Base-by-base conservation (phyloP, 2,113 vertebrate genomes). In the Anthoscopus minutus region DNA sequence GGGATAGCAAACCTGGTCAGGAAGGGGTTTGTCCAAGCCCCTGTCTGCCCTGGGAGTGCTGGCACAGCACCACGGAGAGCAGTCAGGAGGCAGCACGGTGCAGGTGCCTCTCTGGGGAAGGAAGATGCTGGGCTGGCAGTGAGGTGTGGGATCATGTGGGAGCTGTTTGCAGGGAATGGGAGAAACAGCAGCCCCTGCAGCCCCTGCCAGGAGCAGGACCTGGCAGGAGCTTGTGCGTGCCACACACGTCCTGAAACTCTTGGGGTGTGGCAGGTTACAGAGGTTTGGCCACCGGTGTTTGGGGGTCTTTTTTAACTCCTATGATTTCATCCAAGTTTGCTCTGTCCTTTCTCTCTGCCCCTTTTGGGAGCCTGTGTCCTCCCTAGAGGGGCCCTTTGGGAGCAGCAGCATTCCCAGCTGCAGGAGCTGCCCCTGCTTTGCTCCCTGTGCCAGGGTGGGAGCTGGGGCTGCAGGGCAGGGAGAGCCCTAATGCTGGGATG, bases 291-390 rank as follows among this genome's bases (percentile, higher is more conserved):
- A 0, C 0, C 4, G 25, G 8, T 4, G 8, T 23, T 19, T 11
- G 16, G 13, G 18, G 14, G 4, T 15, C 17, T 40, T 51, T 47
- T 45, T 7, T 15, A 6, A 8, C 25, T 70, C 33, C 51, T 7
- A 1, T 6, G 25, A 7, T 35, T 78, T 24, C 42, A 30, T 7
- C 22, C 1, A 30, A 19, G 11, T 61, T 15, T 10, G 5, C 2
- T 2, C 13, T 37, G 37, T 3, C 13, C 58, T 61, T n/a, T 22
- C 38, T 6, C 38, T 30, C 9, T 15, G 21, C 13, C 47, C 58
- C 31, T 2, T 0, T 0, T 0, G 67, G 13, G 28, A 57, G 3
- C 38, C 25, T 1, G 0, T 6, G 1, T 5, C 20, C 66, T 31
- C 31, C 20, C 35, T 35, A 2, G 1, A 0, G 0, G 0, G 4